Base-by-base conservation (phyloP, 1,140 invertebrate genomes). In the Drosophila grimshawi region DNA sequence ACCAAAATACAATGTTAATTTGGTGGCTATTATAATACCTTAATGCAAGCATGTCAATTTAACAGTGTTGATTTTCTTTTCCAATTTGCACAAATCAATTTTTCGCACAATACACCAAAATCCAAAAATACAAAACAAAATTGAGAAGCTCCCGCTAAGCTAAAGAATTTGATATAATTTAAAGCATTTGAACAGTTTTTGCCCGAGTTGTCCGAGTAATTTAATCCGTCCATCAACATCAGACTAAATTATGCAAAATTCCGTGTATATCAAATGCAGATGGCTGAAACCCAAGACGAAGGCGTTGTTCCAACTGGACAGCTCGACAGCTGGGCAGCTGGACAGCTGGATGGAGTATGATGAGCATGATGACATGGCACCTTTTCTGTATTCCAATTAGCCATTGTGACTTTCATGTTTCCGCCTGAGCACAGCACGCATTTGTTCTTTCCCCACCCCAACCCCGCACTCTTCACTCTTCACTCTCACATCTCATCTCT, bases 331-430 rank as follows among this genome's bases (percentile, higher is more conserved):
- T 62, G 7, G 10, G 10, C 43, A 46, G 11, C 43, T 62, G 77
- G 51, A 67, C 73, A 81, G 63, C 63, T 81, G 39, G 30, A 46
- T 81, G 39, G 30, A 46, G 39, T n/a, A 43, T 69, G 73, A 76
- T 65, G 72, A 67, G 30, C n/a, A 71, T 79, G 79, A 71, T 79
- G 79, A 86, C 71, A 45, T 2, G 71, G 59, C 77, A 61, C 27
- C 51, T 85, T 74, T 55, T 71, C 4, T 59, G 68, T 77, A n/a
- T 74, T 67, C 81, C 74, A 85, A 85, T 85, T 85, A 85, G 64
- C 78, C 74, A 57, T 46, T 77, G 65, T 85, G 81, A 85, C 81
- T 86, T 70, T 77, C 81, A 86, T 73, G 53, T 85, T 85, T 85
- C 37, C 41, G 11, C 37, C 49, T 48, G 43, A 60, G 60, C 30